A percentile compares a stretch with the other conserved stretches of the same genome.
Evolutionary conservation across 2,888 invertebrate genomes (phyloP).

Genomic region (Drosophila siamana): DNA sequence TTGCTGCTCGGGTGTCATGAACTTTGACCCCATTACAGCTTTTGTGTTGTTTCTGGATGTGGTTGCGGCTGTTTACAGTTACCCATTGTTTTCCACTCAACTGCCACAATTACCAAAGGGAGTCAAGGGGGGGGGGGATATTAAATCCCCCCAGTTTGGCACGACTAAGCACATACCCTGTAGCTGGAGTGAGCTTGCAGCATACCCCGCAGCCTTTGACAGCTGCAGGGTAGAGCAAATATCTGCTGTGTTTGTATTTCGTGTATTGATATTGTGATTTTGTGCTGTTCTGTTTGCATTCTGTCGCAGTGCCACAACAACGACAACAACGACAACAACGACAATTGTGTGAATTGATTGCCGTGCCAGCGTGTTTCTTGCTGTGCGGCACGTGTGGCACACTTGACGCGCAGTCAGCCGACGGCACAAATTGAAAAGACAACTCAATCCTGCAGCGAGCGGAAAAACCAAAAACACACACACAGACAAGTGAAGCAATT

Average conservation of each 20-base stretch:
- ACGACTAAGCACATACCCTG: neutral
- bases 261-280: neutral
- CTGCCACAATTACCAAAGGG: constrained; percentile 2
- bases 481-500: neutral
- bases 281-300: neutral
- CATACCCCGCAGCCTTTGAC: neutral
- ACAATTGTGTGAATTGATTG: constrained; percentile 34
- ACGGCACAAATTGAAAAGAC: constrained; percentile 9
- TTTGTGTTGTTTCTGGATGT: constrained; percentile 32
- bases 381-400: constrained; percentile 28
- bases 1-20: constrained; percentile 35
- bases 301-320: no score
- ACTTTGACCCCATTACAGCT: constrained; percentile 56
- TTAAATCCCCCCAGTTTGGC: neutral
- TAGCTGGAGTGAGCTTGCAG: no score
- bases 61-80: constrained; percentile 34
- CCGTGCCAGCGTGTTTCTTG: no score
- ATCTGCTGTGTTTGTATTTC: no score
- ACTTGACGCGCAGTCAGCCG: constrained; percentile 6
- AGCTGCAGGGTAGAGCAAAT: neutral
- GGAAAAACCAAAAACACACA: neutral
- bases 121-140: neutral
- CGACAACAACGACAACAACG: no score
- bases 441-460: neutral
- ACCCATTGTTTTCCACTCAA: constrained; percentile 35